Percentiles rank a stretch among this genome's conserved stretches.
Conservation (phyloP, 2,797 vertebrate species). For the Leptoclinus maculatus region DNA sequence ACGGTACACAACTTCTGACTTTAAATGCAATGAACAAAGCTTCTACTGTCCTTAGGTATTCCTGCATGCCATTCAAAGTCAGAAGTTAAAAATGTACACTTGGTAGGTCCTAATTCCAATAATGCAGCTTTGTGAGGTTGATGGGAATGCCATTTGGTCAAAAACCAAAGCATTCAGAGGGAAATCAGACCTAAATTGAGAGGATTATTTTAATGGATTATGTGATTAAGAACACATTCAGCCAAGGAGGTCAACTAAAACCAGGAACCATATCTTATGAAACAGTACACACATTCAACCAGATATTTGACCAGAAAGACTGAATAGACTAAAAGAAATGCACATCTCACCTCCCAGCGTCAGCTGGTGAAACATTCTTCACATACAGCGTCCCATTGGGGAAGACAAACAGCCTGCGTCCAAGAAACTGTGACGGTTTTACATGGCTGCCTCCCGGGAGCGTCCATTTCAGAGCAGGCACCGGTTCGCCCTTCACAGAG, state of each 20-base stretch:
- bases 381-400: conserved; percentile 86
- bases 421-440: conserved; percentile 84
- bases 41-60: neutral
- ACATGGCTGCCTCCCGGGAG: conserved; percentile 79
- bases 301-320: neutral
- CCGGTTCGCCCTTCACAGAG: conserved; percentile 82
- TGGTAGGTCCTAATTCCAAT: neutral
- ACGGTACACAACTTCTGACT: neutral
- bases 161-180: neutral
- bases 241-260: neutral
- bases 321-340: neutral
- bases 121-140: neutral
- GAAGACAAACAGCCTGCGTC: conserved; percentile 83
- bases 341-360: conserved; percentile 76
- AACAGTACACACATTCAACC: neutral
- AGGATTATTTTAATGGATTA: neutral
- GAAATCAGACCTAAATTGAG: neutral
- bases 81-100: neutral
- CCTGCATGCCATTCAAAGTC: neutral
- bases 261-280: neutral
- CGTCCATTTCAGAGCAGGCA: conserved; percentile 82
- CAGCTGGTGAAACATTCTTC: conserved; percentile 71
- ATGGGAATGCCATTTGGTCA: neutral
- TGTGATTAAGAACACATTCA: neutral
- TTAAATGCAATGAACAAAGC: neutral